Conservation (phyloP, 2,888 invertebrate species). For the Melanophora roralis region DNA sequence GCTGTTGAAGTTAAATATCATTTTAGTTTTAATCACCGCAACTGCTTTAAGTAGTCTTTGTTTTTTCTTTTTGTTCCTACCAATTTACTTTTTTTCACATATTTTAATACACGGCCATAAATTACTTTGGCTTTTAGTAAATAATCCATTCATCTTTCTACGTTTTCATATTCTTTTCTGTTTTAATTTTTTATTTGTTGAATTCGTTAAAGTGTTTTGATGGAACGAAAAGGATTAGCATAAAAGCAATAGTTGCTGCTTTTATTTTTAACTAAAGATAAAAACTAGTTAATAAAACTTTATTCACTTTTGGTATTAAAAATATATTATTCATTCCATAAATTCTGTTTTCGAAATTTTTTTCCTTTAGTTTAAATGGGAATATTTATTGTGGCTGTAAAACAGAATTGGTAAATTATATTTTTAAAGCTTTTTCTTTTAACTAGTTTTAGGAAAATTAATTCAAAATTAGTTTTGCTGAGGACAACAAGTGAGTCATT, state of each 20-base stretch:
- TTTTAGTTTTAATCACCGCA: slow-evolving; percentile 52
- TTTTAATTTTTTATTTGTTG: background rate
- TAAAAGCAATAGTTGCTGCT: slow-evolving; percentile 29
- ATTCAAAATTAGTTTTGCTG: background rate
- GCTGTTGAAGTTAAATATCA: slow-evolving; percentile 6
- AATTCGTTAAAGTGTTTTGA: slow-evolving; percentile 44
- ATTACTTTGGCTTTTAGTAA: slow-evolving; percentile 45
- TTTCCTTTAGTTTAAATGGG: background rate
- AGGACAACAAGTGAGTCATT: slow-evolving; percentile 31
- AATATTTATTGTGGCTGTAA: slow-evolving; percentile 32
- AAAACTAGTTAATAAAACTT: slow-evolving; percentile 50
- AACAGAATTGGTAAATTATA: background rate
- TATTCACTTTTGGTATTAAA: slow-evolving; percentile 41
- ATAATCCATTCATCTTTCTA: slow-evolving; percentile 44
- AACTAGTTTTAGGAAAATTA: background rate
- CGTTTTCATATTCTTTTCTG: slow-evolving; percentile 16
- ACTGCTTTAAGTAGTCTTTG: slow-evolving; percentile 16
- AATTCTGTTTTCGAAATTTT: slow-evolving; percentile 3
- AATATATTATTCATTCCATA: slow-evolving; percentile 33
- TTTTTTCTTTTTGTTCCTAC: background rate
- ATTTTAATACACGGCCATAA: slow-evolving; percentile 36
- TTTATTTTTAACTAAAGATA: slow-evolving; percentile 27
- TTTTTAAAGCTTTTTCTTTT: slow-evolving; percentile 1
- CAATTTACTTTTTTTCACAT: background rate
- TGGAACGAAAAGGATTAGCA: slow-evolving; percentile 57